These are phyloP conservation scores for Pedicia rivosa DNA, from an alignment of 2,888 invertebrate genomes.

Conservation along the genomic window DNA sequence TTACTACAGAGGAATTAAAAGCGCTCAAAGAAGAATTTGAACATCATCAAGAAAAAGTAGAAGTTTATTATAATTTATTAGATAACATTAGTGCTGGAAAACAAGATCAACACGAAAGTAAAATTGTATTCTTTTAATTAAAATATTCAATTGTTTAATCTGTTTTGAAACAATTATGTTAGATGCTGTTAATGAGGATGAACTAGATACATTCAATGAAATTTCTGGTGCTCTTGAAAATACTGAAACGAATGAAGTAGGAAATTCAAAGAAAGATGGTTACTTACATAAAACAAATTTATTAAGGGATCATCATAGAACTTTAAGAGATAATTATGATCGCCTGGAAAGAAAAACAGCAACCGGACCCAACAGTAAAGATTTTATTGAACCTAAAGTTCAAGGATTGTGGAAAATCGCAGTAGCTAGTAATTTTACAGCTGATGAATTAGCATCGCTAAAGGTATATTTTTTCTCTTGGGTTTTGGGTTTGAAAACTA, in stretches of 20 bases:
- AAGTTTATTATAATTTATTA: conserved; percentile 71
- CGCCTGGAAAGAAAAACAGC: conserved; percentile 55
- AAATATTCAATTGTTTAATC: not conserved
- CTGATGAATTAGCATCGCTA: conserved; percentile 67
- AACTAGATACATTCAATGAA: conserved; percentile 54
- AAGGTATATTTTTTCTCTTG: too few species aligned
- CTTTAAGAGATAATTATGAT: conserved; percentile 64
- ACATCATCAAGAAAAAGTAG: conserved; percentile 86
- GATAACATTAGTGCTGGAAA: conserved; percentile 46
- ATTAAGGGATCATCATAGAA: conserved; percentile 56
- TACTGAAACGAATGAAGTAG: conserved; percentile 23
- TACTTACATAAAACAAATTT: conserved; percentile 50
- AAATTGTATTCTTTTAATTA: conserved; percentile 16
- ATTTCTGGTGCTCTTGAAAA: conserved; percentile 41
- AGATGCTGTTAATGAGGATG: conserved; percentile 61
- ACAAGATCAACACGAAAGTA: conserved; percentile 49
- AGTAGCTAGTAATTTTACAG: conserved; percentile 58
- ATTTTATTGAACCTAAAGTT: conserved; percentile 84
- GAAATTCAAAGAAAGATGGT: conserved; percentile 36
- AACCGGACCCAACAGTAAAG: conserved; percentile 61
- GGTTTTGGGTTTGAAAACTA: too few species aligned
- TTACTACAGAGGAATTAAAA: conserved; percentile 64
- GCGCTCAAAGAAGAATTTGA: conserved; percentile 75
- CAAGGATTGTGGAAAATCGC: conserved; percentile 79
- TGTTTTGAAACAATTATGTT: conserved; percentile 8